Evolutionary conservation across 2,888 invertebrate species (phyloP).

Genomic region (Argyresthia albistria): DNA sequence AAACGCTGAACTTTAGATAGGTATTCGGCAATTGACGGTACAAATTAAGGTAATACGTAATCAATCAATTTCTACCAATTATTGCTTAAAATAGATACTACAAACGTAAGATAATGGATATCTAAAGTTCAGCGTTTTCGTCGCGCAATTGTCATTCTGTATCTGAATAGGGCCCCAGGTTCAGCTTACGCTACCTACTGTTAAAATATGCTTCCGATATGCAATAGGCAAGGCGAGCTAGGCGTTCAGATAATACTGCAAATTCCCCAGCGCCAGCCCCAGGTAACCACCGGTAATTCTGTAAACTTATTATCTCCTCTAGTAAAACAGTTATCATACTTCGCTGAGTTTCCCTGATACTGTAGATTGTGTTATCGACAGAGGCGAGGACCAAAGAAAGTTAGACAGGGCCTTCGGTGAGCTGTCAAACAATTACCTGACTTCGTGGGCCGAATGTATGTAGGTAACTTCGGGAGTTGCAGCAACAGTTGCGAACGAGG

Average conservation of each 20-base stretch:
- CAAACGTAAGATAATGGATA: too few species aligned
- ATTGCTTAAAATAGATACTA: too few species aligned
- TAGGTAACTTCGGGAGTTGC: conserved; percentile 15
- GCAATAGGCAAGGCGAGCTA: neutral
- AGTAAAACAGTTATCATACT: conserved; percentile 12
- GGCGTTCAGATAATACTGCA: neutral
- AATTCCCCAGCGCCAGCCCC: neutral
- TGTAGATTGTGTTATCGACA: conserved; percentile 25
- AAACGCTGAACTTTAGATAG: too few species aligned
- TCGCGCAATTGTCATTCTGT: too few species aligned
- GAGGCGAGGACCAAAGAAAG: conserved; percentile 14
- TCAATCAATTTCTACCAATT: too few species aligned
- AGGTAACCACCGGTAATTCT: too few species aligned
- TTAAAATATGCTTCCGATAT: neutral
- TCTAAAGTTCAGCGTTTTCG: too few species aligned
- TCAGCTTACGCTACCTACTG: too few species aligned
- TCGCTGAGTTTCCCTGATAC: conserved; percentile 22
- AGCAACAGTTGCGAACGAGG: conserved; percentile 37
- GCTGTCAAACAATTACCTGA: conserved; percentile 24
- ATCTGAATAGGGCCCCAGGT: too few species aligned
- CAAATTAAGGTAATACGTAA: too few species aligned
- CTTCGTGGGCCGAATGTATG: conserved; percentile 9
- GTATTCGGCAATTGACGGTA: too few species aligned
- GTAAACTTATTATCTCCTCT: neutral
- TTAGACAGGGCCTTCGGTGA: conserved; percentile 14